phyloP scores from a whole-genome alignment of 2,888 invertebrate genomes.

The Metopia argyrocephala region DNA sequence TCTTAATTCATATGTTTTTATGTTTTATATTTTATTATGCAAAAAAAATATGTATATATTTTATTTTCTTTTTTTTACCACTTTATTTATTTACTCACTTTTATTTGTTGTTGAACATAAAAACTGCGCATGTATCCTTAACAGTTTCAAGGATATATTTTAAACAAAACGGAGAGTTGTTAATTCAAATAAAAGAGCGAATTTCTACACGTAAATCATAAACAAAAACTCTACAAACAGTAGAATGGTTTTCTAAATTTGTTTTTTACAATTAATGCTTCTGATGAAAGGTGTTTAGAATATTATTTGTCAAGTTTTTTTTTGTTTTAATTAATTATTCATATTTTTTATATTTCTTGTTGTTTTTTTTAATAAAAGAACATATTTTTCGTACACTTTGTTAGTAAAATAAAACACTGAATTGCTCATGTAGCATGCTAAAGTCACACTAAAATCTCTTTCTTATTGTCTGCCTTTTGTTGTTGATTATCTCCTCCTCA shows the following conservation, averaged over 20 bases:
- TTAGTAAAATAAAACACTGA: not conserved
- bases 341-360: not conserved
- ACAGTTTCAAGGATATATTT: not conserved
- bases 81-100: slow-evolving; percentile 38
- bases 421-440: slow-evolving; percentile 58
- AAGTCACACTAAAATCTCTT: slow-evolving; percentile 61
- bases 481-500: slow-evolving; percentile 53
- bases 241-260: slow-evolving; percentile 17
- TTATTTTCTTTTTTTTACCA: not conserved
- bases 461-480: slow-evolving; percentile 56
- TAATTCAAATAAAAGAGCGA: slow-evolving; percentile 11
- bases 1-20: too few relatives aligned
- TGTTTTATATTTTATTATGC: too few relatives aligned
- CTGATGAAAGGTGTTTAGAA: slow-evolving; percentile 5
- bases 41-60: too few relatives aligned
- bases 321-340: not conserved
- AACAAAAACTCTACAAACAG: slow-evolving; percentile 36
- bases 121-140: slow-evolving; percentile 46
- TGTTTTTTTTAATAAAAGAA: not conserved
- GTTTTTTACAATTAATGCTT: not conserved
- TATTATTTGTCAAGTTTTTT: not conserved
- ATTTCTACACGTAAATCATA: slow-evolving; percentile 13
- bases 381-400: not conserved
- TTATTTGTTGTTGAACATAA: too few relatives aligned
- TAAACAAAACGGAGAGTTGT: slow-evolving; percentile 35